Evolutionary conservation across 2,797 vertebrate genomes (phyloP), one percentile per base, ranked within the genome.

Genomic region (Melopsittacus undulatus): DNA sequence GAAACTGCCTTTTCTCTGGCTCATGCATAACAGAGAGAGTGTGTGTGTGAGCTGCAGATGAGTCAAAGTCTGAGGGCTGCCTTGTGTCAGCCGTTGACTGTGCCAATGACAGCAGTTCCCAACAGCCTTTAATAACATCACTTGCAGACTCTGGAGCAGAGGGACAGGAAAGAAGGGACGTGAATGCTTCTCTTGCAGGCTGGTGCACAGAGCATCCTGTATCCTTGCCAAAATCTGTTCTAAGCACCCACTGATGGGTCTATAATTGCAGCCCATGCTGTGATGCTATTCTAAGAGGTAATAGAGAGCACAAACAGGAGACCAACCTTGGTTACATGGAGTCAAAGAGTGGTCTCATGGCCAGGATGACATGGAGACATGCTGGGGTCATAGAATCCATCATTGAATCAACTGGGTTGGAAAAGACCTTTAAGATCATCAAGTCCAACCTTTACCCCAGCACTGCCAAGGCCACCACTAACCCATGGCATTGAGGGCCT

Each of bases 1-100:
- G 62, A 45, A 94, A 68, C 13, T 7, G 85, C 21, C 64, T 88
- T 74, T 88, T 85, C 36, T 56, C 93, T 61, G 88, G 61, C 77
- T 94, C 13, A 2, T 69, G 68, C 51, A 48, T 63, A 92, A 77
- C 51, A 88, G 82, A 83, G 49, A 8, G 72, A 22, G 51, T n/a
- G 56, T 42, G 75, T 75, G 76, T 36, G 82, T n/a, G 87, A 46
- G 89, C 38, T 36, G 52, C 68, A 38, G 93, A 94, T 92, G 96
- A 96, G 92, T 90, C 94, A 81, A 96, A 95, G 93, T 92, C 94
- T 94, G 91, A 95, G 94, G 85, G 89, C 83, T 90, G 94, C 77
- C 93, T 96, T 91, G 95, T 96, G 83, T 95, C 94, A 95, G 90
- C 70, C 91, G 29, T 84, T 81, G 94, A 78, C 93, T 95, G 83